Base-by-base conservation (phyloP, 2,797 vertebrate genomes). In the Nannoperca obscura region DNA sequence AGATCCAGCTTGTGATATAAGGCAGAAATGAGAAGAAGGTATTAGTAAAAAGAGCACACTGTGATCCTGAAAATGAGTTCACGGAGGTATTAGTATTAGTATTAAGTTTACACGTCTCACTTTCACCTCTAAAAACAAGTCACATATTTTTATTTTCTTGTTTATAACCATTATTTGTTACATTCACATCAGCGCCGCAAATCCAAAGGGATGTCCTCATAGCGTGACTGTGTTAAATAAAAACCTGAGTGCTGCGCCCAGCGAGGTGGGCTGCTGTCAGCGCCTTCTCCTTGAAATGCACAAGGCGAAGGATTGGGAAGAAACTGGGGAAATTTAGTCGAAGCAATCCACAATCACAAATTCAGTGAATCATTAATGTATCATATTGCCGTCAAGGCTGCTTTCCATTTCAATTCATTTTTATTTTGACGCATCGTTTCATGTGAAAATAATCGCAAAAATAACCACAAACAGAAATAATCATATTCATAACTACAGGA, bases 261-360 rank as follows among this genome's bases (percentile, higher is more conserved):
- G 44, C 61, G 88, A 84, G 74, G 81, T 60, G 61, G 52, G 62
- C 74, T 53, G 71, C 76, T 58, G 66, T 72, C 79, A 67, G 74
- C 47, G 19, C 11, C 67, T 65, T 57, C 83, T 88, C 84, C 81
- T 92, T 91, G 85, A 76, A 77, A 92, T 72, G 89, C 89, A 84
- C 79, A 10, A 83, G 71, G 76, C 50, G 24, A 71, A n/a, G 38
- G 44, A 53, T 38, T 15, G 57, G 67, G 63, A 36, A 85, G 90
- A 84, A 90, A 82, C 88, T 87, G 69, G 92, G 88, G 90, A 93
- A 92, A 92, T 92, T 84, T 88, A 74, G 30, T 61, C 36, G 0
- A 65, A 75, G 72, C 81, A 83, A 81, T 83, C 70, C 86, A 78
- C 62, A 20, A 87, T 87, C 85, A 49, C 74, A 83, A 88, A 91